A percentile compares a stretch with the other conserved stretches of the same genome.
These are phyloP conservation scores for Phalanger gymnotis DNA, from an alignment of 2,797 vertebrate genomes.

Conservation along the genomic window DNA sequence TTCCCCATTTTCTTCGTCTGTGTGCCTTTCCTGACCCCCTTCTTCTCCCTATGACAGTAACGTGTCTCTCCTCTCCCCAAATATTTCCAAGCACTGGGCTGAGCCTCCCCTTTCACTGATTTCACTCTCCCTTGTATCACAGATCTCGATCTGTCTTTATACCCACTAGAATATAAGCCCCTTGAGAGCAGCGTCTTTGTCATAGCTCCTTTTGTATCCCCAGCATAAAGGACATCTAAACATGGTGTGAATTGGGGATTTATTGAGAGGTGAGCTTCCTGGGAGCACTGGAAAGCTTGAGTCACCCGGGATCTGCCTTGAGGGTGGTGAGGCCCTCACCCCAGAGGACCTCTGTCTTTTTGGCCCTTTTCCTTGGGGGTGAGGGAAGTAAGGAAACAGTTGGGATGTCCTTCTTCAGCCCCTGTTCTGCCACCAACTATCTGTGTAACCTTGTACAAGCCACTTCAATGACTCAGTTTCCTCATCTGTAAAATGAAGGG, in stretches of 20 bases:
- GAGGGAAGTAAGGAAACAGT: background rate
- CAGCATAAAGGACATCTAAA: background rate
- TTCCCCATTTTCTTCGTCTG: background rate
- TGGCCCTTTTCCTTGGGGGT: background rate
- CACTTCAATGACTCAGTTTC: background rate
- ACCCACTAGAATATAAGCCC: background rate
- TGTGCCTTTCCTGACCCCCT: background rate
- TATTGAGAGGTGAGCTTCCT: background rate
- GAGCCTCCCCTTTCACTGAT: background rate
- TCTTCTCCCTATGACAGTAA: background rate
- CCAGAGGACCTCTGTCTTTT: background rate
- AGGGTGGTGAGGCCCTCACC: background rate
- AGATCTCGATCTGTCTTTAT: background rate
- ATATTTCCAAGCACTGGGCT: background rate
- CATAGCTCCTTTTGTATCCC: background rate
- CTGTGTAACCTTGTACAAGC: background rate
- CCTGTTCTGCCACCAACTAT: background rate
- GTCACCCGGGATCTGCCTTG: background rate
- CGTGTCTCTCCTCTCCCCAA: background rate
- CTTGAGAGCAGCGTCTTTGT: background rate
- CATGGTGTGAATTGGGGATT: background rate
- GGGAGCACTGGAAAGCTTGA: background rate
- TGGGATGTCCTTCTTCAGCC: background rate
- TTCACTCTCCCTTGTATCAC: background rate
- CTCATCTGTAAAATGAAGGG: background rate